phyloP scores from a whole-genome alignment of 2,113 vertebrate species.

The Archocentrus centrarchus region DNA sequence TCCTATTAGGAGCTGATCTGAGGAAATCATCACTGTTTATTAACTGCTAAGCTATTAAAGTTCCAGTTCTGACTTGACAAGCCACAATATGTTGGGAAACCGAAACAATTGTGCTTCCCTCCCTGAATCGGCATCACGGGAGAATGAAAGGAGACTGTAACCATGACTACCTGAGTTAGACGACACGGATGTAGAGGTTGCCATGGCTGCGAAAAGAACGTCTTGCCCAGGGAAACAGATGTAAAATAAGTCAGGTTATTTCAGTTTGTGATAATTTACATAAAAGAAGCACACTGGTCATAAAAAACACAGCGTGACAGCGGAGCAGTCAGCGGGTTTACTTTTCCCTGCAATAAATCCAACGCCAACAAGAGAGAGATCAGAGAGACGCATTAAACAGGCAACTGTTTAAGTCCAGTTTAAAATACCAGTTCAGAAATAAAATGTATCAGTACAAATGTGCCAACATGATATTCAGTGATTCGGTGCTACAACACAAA shows the following conservation, averaged over 20 bases:
- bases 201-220: constrained; percentile 67
- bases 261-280: constrained; percentile 21
- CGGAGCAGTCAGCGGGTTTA: not conserved
- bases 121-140: constrained; percentile 36
- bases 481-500: not conserved
- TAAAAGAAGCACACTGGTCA: not conserved
- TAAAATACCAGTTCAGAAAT: not conserved
- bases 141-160: constrained; percentile 66
- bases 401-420: not conserved
- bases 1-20: not conserved
- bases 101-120: constrained; percentile 23
- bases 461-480: not conserved
- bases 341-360: not conserved
- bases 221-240: constrained; percentile 38
- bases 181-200: constrained; percentile 62
- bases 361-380: not conserved
- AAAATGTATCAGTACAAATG: not conserved
- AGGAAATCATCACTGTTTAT: not conserved
- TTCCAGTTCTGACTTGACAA: not conserved
- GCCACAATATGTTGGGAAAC: not conserved
- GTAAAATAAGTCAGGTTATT: constrained; percentile 26
- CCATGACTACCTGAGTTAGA: constrained; percentile 71
- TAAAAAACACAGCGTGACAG: not conserved
- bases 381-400: not conserved
- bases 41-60: too few relatives aligned